Conservation (phyloP, 2,888 invertebrate species). For the Troides aeacus region DNA sequence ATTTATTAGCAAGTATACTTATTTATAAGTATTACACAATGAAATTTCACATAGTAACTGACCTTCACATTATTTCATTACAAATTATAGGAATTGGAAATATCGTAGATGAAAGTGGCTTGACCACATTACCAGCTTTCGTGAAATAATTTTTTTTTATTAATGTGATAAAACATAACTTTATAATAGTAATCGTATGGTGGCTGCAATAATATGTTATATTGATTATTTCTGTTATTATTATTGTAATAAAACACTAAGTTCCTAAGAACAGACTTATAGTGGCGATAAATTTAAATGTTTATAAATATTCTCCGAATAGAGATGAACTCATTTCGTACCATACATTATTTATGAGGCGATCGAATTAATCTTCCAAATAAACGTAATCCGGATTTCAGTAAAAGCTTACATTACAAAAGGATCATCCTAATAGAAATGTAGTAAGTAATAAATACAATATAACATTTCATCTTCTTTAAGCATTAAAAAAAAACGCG, state of each 20-base stretch:
- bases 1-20: slow-evolving; percentile 12
- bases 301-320: background rate
- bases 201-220: no score
- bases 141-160: no score
- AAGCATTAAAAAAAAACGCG: no score
- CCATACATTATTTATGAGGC: slow-evolving; percentile 9
- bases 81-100: background rate
- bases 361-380: background rate
- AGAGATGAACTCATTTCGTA: background rate
- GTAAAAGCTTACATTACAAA: background rate
- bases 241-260: no score
- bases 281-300: background rate
- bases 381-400: slow-evolving; percentile 16
- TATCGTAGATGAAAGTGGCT: background rate
- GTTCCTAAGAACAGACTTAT: no score
- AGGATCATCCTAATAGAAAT: background rate
- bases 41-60: slow-evolving; percentile 54
- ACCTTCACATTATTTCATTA: slow-evolving; percentile 30
- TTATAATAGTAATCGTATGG: no score
- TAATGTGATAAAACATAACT: no score
- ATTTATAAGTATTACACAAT: slow-evolving; percentile 10
- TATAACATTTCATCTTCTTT: background rate
- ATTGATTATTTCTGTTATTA: no score
- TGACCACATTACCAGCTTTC: no score
- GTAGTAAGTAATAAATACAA: background rate